These are phyloP conservation scores for Plectus sambesii DNA, from an alignment of 1,140 invertebrate genomes.

Conservation along the genomic window DNA sequence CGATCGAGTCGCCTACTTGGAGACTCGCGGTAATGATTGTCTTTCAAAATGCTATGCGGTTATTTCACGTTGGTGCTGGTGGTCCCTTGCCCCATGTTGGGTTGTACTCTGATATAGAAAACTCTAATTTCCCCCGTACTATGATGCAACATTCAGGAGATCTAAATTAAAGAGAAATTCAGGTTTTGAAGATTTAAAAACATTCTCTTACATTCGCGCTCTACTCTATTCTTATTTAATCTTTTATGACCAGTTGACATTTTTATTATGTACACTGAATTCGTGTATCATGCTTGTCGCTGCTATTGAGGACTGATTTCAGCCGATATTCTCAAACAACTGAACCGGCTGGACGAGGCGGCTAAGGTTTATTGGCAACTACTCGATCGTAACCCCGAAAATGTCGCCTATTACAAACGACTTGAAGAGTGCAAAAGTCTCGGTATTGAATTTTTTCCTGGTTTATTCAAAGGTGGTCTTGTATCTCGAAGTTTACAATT, in stretches of 20 bases:
- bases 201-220: too few relatives aligned
- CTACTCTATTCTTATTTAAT: constrained; percentile 6
- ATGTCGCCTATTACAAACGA: constrained; percentile 77
- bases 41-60: too few relatives aligned
- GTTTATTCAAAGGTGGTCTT: constrained; percentile 7
- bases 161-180: too few relatives aligned
- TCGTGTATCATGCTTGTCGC: constrained; percentile 6
- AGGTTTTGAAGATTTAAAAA: too few relatives aligned
- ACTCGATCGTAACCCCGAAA: constrained; percentile 85
- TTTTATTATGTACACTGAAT: constrained; percentile 1
- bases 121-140: too few relatives aligned
- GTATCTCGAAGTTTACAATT: constrained; percentile 12
- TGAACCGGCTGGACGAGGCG: constrained; percentile 61
- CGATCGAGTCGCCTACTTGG: neutral
- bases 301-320: too few relatives aligned
- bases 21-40: constrained; percentile 54
- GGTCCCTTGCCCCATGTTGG: too few relatives aligned
- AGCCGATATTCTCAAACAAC: constrained; percentile 58
- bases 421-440: constrained; percentile 61
- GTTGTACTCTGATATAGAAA: too few relatives aligned
- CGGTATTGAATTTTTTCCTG: constrained; percentile 53
- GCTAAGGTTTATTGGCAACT: constrained; percentile 69
- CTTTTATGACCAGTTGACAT: neutral
- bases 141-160: too few relatives aligned
- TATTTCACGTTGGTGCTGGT: too few relatives aligned